Conservation (phyloP, 2,797 vertebrate species). For the Hemibagrus guttatus region DNA sequence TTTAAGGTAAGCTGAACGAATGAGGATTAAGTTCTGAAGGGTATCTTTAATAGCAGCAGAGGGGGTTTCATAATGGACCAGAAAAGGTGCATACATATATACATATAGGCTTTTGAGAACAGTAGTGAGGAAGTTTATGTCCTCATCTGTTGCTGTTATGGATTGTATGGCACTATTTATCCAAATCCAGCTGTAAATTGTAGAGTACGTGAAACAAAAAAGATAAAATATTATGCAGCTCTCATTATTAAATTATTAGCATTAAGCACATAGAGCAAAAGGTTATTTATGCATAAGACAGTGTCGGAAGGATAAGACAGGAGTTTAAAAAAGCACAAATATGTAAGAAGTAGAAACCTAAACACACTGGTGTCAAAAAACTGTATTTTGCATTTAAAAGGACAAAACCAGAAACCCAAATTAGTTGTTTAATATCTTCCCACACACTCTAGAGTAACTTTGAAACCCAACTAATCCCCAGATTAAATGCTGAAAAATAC, state of each 20-base stretch:
- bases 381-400: background rate
- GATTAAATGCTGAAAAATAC: background rate
- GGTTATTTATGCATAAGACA: background rate
- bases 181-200: background rate
- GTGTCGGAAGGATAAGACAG: too few relatives aligned
- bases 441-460: background rate
- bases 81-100: background rate
- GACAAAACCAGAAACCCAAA: background rate
- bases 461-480: background rate
- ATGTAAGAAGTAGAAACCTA: background rate
- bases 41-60: conserved; percentile 25
- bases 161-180: background rate
- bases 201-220: background rate
- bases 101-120: background rate
- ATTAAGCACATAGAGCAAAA: background rate
- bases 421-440: background rate
- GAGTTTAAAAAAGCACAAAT: too few relatives aligned
- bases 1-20: conserved; percentile 21
- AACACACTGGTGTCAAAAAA: background rate
- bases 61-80: conserved; percentile 2
- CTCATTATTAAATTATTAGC: background rate
- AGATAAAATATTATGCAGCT: background rate
- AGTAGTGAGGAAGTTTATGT: background rate
- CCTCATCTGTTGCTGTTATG: background rate
- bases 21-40: conserved; percentile 25